phyloP scores from a whole-genome alignment of 2,797 vertebrate species.

The Urophycis tenuis region DNA sequence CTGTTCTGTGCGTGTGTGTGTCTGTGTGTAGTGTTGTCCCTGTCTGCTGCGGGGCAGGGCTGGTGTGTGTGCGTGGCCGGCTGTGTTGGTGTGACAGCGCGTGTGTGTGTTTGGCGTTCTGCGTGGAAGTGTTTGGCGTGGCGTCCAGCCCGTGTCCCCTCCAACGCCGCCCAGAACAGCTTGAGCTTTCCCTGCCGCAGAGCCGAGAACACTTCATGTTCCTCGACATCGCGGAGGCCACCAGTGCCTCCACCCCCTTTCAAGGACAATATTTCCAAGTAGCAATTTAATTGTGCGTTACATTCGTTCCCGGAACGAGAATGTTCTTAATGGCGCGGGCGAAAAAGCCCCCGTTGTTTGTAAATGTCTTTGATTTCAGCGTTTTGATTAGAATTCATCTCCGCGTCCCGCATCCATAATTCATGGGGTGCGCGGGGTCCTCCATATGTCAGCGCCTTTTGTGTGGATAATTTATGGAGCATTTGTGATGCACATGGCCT shows the following conservation, averaged over 20 bases:
- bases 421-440: not conserved
- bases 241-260: not conserved
- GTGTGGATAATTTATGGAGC: not conserved
- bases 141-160: not conserved
- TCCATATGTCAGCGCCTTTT: not conserved
- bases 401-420: not conserved
- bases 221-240: not conserved
- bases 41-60: not conserved
- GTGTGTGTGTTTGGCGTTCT: not conserved
- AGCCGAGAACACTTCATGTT: not conserved
- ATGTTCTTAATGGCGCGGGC: not conserved
- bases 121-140: not conserved
- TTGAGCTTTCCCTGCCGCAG: not conserved
- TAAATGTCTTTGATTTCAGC: not conserved
- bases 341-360: not conserved
- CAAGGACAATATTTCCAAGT: not conserved
- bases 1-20: too few relatives aligned
- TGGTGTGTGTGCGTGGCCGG: not conserved
- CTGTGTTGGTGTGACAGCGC: not conserved
- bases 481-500: not conserved
- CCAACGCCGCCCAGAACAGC: not conserved
- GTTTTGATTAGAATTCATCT: not conserved
- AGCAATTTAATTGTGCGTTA: not conserved
- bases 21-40: not conserved
- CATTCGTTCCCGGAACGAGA: not conserved